These are phyloP conservation scores for Fregetta grallaria DNA, from an alignment of 2,113 vertebrate species.

Conservation along the genomic window DNA sequence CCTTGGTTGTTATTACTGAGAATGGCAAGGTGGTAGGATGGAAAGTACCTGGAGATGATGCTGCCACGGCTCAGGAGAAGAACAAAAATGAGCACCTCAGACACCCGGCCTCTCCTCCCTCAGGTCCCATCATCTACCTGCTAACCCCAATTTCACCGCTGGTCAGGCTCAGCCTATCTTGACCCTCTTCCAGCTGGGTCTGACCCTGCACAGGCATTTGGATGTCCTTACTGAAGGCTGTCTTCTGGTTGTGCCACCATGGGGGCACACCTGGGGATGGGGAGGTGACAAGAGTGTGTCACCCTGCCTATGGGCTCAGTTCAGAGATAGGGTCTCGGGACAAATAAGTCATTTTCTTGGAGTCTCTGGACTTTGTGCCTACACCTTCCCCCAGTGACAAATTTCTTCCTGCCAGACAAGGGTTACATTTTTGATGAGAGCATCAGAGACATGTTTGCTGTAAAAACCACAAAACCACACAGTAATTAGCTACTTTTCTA, in stretches of 20 bases:
- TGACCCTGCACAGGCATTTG: background rate
- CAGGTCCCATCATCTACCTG: background rate
- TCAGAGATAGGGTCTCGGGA: background rate
- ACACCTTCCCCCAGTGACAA: background rate
- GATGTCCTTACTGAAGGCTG: background rate
- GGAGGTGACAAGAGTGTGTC: background rate
- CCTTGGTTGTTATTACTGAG: no score
- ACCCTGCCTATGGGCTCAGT: background rate
- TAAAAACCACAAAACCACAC: background rate
- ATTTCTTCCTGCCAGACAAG: background rate
- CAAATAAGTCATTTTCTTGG: background rate
- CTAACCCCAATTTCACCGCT: rapidly evolving
- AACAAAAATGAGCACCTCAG: background rate
- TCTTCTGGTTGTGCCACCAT: background rate
- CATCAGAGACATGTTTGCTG: background rate
- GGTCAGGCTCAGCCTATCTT: background rate
- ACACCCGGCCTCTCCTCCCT: rapidly evolving
- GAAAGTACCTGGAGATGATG: rapidly evolving
- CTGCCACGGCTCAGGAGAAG: background rate
- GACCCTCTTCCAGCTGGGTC: background rate
- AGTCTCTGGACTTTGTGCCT: background rate
- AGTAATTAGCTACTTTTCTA: background rate
- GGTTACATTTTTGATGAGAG: background rate
- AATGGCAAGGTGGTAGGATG: rapidly evolving
- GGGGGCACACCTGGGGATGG: background rate